Conservation (phyloP, 2,113 vertebrate genomes). For the Malurus alboscapulatus region DNA sequence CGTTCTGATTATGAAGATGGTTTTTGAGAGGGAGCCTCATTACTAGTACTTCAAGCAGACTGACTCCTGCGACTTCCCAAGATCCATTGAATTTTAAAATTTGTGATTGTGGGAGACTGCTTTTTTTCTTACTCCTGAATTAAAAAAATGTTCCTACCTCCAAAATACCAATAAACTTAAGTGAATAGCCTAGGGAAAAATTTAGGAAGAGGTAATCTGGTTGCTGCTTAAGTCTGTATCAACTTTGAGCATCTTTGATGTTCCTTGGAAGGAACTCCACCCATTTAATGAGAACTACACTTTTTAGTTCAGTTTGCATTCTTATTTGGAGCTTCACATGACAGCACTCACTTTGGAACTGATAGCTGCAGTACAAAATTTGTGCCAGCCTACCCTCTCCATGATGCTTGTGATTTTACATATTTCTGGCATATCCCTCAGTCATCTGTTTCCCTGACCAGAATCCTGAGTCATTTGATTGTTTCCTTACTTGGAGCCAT, state of each 20-base stretch:
- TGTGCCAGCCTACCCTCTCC: background rate
- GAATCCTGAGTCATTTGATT: background rate
- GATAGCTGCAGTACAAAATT: background rate
- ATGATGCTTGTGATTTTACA: background rate
- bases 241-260: background rate
- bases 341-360: background rate
- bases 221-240: background rate
- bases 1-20: background rate
- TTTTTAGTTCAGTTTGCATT: background rate
- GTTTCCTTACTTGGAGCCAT: background rate
- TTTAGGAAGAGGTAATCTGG: background rate
- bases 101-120: background rate
- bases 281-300: background rate
- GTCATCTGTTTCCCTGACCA: background rate
- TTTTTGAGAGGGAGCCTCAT: background rate
- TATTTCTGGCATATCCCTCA: background rate
- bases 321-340: background rate
- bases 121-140: background rate
- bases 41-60: background rate
- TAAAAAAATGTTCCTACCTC: background rate
- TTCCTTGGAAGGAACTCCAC: background rate
- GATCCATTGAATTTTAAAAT: background rate
- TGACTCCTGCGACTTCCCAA: background rate
- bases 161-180: background rate
- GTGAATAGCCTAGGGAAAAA: background rate